These are phyloP conservation scores for Diarsia brunnea DNA, from an alignment of 2,888 invertebrate genomes.

Conservation along the genomic window DNA sequence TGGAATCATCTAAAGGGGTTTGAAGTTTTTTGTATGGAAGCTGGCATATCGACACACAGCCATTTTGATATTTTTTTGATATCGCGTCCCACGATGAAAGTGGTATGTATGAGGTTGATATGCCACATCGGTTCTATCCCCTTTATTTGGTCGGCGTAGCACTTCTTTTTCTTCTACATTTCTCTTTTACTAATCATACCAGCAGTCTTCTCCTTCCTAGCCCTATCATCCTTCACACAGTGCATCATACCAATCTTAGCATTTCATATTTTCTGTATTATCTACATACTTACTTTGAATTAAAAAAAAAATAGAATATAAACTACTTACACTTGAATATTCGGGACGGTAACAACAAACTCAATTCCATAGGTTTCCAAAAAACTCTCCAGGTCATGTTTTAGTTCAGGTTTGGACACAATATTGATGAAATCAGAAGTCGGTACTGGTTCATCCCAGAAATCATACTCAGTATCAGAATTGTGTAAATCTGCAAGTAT, in stretches of 20 bases:
- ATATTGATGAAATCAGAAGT: slow-evolving; percentile 81
- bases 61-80: no score
- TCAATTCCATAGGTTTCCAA: slow-evolving; percentile 80
- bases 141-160: neutral
- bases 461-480: slow-evolving; percentile 83
- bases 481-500: slow-evolving; percentile 86
- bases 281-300: no score
- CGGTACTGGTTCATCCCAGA: slow-evolving; percentile 82
- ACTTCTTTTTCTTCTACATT: neutral
- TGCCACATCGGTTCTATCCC: no score
- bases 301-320: neutral
- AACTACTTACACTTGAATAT: slow-evolving; percentile 88
- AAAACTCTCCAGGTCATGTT: slow-evolving; percentile 76
- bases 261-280: neutral
- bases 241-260: neutral
- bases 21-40: no score
- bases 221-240: neutral
- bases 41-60: no score
- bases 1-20: neutral
- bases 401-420: slow-evolving; percentile 83
- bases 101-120: no score
- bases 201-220: neutral
- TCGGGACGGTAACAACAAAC: slow-evolving; percentile 82
- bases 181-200: neutral
- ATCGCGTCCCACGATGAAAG: no score